Evolutionary conservation across 1,140 invertebrate genomes (phyloP).

Genomic region (Cydia amplana): DNA sequence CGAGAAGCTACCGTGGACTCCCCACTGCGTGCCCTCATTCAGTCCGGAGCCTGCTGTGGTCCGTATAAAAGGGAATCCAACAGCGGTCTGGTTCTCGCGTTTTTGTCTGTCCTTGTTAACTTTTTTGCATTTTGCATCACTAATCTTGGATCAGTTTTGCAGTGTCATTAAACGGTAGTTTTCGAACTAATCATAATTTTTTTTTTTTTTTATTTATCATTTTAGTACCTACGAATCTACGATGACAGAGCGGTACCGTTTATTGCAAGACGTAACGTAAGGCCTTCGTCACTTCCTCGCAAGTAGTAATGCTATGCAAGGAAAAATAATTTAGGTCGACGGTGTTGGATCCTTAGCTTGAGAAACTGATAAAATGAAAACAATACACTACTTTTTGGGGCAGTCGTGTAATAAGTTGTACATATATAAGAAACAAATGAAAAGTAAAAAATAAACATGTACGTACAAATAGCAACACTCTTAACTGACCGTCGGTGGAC

Average conservation of each 20-base stretch:
- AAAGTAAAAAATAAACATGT: not conserved
- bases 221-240: not conserved
- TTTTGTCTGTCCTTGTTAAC: conserved; percentile 43
- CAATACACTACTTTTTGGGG: too few relatives aligned
- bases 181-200: not conserved
- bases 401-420: too few relatives aligned
- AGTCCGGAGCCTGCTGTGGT: conserved; percentile 67
- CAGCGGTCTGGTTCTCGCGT: conserved; percentile 48
- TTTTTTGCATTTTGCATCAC: conserved; percentile 17
- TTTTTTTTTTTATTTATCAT: not conserved
- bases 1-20: conserved; percentile 69
- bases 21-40: conserved; percentile 68
- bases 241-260: not conserved
- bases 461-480: too few relatives aligned
- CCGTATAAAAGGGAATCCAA: conserved; percentile 60
- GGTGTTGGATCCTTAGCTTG: too few relatives aligned
- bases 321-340: too few relatives aligned
- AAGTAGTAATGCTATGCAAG: too few relatives aligned
- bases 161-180: conserved; percentile 28
- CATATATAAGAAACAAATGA: not conserved
- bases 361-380: too few relatives aligned
- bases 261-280: too few relatives aligned
- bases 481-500: too few relatives aligned
- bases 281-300: too few relatives aligned
- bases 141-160: conserved; percentile 17